phyloP scores from a whole-genome alignment of 2,888 invertebrate species.

The Chesias legatella region DNA sequence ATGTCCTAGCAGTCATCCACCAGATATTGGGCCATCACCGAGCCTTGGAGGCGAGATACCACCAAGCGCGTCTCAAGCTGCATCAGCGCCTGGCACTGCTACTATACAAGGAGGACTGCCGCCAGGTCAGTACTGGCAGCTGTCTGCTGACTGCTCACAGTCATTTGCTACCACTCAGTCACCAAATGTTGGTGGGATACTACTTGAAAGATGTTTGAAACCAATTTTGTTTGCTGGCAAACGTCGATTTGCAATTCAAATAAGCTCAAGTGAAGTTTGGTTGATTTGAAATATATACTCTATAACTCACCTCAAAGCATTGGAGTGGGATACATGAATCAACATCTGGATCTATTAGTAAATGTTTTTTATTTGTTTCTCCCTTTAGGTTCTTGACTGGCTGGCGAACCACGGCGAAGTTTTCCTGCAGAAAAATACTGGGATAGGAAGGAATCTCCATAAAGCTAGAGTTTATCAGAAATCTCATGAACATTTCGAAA shows the following conservation, averaged over 20 bases:
- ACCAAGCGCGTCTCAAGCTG: constrained; percentile 95
- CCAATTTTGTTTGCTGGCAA: too few relatives aligned
- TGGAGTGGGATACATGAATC: too few relatives aligned
- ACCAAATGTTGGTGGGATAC: too few relatives aligned
- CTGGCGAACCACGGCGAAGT: constrained; percentile 98
- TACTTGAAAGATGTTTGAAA: too few relatives aligned
- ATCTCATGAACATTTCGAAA: constrained; percentile 99
- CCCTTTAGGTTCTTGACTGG: constrained; percentile 94
- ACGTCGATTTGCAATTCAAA: too few relatives aligned
- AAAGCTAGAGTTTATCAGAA: constrained; percentile 98
- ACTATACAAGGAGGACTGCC: constrained; percentile 98
- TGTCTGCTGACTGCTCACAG: neutral
- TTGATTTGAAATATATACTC: too few relatives aligned
- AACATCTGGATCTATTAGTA: too few relatives aligned
- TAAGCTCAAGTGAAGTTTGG: too few relatives aligned
- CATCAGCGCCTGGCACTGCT: constrained; percentile 95
- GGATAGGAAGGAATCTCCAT: constrained; percentile 96
- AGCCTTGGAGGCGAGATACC: constrained; percentile 96
- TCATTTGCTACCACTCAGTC: too few relatives aligned
- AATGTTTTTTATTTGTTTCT: neutral
- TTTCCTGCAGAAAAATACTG: constrained; percentile 97
- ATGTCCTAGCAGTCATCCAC: constrained; percentile 97
- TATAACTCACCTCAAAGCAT: too few relatives aligned
- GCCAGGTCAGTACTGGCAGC: constrained; percentile 84
- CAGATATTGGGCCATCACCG: constrained; percentile 97